Percentiles rank a stretch among this genome's conserved stretches.
These are phyloP conservation scores for Peromyscus attwateri DNA, from an alignment of 2,797 vertebrate species.

Conservation along the genomic window DNA sequence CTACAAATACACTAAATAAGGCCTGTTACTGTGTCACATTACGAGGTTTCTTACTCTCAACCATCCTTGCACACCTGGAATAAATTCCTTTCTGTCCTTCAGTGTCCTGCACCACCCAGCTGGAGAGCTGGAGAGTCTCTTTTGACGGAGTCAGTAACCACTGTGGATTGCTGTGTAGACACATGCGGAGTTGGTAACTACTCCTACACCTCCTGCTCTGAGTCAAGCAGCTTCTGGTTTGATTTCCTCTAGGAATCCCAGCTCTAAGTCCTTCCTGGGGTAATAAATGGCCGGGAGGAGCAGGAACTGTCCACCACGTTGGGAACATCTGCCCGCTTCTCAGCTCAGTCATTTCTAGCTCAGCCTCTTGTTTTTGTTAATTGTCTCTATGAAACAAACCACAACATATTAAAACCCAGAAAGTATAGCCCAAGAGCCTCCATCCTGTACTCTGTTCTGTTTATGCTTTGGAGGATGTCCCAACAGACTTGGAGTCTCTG, in stretches of 20 bases:
- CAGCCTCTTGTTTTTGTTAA: constrained; percentile 48
- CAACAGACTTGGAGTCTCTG: not conserved
- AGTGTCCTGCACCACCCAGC: not conserved
- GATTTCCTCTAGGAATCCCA: not conserved
- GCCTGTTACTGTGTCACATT: not conserved
- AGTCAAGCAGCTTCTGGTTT: not conserved
- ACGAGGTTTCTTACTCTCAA: constrained; percentile 11
- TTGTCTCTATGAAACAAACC: not conserved
- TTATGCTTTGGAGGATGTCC: constrained; percentile 54
- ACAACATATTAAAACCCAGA: constrained; percentile 33
- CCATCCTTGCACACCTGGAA: not conserved
- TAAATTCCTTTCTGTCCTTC: constrained; percentile 14
- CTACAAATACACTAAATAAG: constrained; percentile 3
- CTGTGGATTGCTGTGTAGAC: not conserved
- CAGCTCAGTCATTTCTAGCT: constrained; percentile 39
- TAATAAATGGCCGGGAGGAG: not conserved
- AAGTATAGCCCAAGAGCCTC: constrained; percentile 43
- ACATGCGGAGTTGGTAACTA: not conserved
- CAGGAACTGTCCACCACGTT: not conserved
- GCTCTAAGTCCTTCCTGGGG: not conserved
- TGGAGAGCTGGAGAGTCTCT: constrained; percentile 9
- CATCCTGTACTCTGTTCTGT: constrained; percentile 56
- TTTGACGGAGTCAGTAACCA: not conserved
- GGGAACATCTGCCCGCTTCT: constrained; percentile 14
- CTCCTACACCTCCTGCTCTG: not conserved